phyloP scores from a whole-genome alignment of 2,888 invertebrate species.

The Phragmatobia fuliginosa region DNA sequence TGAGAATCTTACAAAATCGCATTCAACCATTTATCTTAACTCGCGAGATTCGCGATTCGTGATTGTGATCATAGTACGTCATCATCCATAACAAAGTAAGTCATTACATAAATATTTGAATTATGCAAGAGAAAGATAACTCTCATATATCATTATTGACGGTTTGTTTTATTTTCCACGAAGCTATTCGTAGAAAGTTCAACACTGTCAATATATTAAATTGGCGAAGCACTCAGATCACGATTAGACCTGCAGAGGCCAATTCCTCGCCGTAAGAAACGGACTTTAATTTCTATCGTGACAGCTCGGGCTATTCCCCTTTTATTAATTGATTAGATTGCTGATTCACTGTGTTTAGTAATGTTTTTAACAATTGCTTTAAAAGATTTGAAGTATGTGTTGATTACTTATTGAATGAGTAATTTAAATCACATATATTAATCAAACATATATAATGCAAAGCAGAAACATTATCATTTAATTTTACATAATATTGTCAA shows the following conservation, averaged over 20 bases:
- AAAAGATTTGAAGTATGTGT: slow-evolving; percentile 21
- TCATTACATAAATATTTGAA: slow-evolving; percentile 13
- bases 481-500: neutral
- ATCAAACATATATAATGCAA: too few relatives aligned
- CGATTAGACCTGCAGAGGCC: slow-evolving; percentile 61
- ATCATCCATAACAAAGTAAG: slow-evolving; percentile 2
- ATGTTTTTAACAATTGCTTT: slow-evolving; percentile 41
- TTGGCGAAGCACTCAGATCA: slow-evolving; percentile 68
- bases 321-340: slow-evolving; percentile 74
- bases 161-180: slow-evolving; percentile 53
- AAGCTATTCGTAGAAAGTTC: slow-evolving; percentile 59
- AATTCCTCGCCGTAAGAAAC: slow-evolving; percentile 64
- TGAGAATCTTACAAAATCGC: neutral
- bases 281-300: slow-evolving; percentile 70
- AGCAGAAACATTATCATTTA: neutral
- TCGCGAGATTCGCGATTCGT: neutral
- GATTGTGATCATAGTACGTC: neutral
- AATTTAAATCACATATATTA: neutral
- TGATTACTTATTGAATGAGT: neutral
- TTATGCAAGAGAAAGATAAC: slow-evolving; percentile 9
- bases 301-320: slow-evolving; percentile 56
- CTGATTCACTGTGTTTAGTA: slow-evolving; percentile 41
- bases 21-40: neutral
- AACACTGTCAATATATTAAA: slow-evolving; percentile 65
- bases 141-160: slow-evolving; percentile 37